Percentiles rank a stretch among this genome's conserved stretches.
These are phyloP conservation scores for Sturmia bella DNA, from an alignment of 2,888 invertebrate genomes.

Conservation along the genomic window DNA sequence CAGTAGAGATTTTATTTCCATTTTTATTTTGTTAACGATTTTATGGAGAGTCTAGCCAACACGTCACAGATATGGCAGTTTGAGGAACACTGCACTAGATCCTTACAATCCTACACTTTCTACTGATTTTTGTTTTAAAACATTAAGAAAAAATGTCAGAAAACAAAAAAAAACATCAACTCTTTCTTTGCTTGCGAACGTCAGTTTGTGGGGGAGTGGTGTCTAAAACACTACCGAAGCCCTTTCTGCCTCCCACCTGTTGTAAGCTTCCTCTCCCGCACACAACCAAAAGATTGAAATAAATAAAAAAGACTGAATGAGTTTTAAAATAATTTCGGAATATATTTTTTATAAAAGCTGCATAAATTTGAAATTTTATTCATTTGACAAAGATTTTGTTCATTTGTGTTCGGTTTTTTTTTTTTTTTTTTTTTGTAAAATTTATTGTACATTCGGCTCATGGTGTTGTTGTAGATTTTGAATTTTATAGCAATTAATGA, in stretches of 20 bases:
- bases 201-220: constrained; percentile 33
- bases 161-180: neutral
- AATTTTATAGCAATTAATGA: constrained; percentile 77
- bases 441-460: constrained; percentile 71
- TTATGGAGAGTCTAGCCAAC: too few relatives aligned
- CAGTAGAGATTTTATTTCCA: too few relatives aligned
- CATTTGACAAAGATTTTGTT: constrained; percentile 11
- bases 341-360: constrained; percentile 25
- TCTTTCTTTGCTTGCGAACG: neutral
- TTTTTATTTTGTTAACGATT: too few relatives aligned
- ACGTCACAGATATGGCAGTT: too few relatives aligned
- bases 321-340: constrained; percentile 38
- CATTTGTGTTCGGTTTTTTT: constrained; percentile 16
- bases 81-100: too few relatives aligned
- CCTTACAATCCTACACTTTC: too few relatives aligned
- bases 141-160: neutral
- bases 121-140: neutral
- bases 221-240: constrained; percentile 53
- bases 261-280: constrained; percentile 42
- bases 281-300: constrained; percentile 5
- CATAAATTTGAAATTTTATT: constrained; percentile 52
- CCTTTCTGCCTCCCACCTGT: constrained; percentile 19
- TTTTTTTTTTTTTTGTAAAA: constrained; percentile 61
- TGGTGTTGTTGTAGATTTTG: constrained; percentile 44
- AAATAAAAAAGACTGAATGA: constrained; percentile 10